These are phyloP conservation scores for Agrochola lychnidis DNA, from an alignment of 2,888 invertebrate species.

Conservation along the genomic window DNA sequence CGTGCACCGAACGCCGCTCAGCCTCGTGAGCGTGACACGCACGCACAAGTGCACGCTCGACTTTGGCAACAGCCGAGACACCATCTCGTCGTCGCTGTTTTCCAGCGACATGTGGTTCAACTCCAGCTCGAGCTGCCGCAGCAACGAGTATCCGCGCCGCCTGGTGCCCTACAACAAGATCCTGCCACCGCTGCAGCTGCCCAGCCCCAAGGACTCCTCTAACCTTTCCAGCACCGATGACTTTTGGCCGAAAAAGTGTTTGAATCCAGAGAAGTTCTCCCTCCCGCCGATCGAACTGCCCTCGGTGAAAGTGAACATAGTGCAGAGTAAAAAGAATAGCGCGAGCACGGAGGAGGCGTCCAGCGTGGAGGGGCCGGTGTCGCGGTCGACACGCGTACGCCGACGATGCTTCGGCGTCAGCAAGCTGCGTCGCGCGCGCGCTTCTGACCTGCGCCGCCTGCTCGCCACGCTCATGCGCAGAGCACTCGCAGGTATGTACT, in stretches of 20 bases:
- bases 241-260: conserved; percentile 76
- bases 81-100: conserved; percentile 78
- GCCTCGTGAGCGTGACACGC: conserved; percentile 66
- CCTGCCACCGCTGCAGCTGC: conserved; percentile 82
- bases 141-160: conserved; percentile 71
- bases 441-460: conserved; percentile 79
- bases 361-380: conserved; percentile 27
- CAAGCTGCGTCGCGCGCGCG: conserved; percentile 69
- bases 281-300: conserved; percentile 76
- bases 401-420: conserved; percentile 69
- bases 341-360: conserved; percentile 55
- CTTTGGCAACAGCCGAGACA: conserved; percentile 68
- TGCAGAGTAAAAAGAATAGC: conserved; percentile 59
- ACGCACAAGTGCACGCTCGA: conserved; percentile 69
- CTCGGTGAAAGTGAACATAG: conserved; percentile 51
- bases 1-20: conserved; percentile 73
- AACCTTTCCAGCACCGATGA: conserved; percentile 73
- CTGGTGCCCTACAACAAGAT: conserved; percentile 76
- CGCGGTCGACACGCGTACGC: conserved; percentile 49
- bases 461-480: conserved; percentile 80
- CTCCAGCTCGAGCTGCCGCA: conserved; percentile 73
- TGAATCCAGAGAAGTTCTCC: conserved; percentile 76
- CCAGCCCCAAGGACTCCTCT: conserved; percentile 72
- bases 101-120: conserved; percentile 80
- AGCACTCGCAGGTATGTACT: conserved; percentile 76